Percentiles rank a stretch among this genome's conserved stretches.
Evolutionary conservation across 2,888 invertebrate genomes (phyloP).

Genomic region (Mythimna lalbum): DNA sequence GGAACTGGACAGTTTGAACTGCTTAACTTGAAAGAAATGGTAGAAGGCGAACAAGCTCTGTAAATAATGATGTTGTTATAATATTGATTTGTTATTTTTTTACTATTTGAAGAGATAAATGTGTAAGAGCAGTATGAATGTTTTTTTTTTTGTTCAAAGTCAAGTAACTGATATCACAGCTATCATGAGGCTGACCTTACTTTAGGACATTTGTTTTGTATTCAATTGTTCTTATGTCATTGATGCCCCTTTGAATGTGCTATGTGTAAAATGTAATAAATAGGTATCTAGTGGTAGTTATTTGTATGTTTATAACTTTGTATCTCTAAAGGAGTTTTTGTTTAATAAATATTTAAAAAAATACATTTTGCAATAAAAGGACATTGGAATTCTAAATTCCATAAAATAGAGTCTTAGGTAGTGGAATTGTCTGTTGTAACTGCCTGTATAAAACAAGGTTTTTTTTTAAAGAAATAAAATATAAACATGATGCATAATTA

Average conservation of each 20-base stretch:
- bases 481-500: neutral
- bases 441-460: neutral
- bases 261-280: constrained; percentile 3
- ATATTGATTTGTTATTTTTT: constrained; percentile 32
- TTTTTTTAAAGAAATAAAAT: constrained; percentile 7
- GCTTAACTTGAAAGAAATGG: constrained; percentile 97
- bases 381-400: neutral
- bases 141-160: constrained; percentile 39
- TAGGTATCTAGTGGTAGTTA: constrained; percentile 6
- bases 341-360: neutral
- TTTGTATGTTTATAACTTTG: constrained; percentile 34
- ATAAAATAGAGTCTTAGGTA: neutral
- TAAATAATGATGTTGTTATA: constrained; percentile 66
- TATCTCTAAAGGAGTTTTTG: constrained; percentile 6
- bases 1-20: constrained; percentile 97
- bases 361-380: neutral
- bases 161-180: constrained; percentile 33
- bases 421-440: constrained; percentile 6
- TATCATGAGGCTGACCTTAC: constrained; percentile 12
- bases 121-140: constrained; percentile 13
- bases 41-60: constrained; percentile 95
- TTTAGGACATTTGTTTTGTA: constrained; percentile 6
- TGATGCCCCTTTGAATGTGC: constrained; percentile 1
- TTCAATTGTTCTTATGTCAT: constrained; percentile 13
- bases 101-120: constrained; percentile 28